phyloP scores from a whole-genome alignment of 1,140 invertebrate species.

The Radopholus similis region DNA sequence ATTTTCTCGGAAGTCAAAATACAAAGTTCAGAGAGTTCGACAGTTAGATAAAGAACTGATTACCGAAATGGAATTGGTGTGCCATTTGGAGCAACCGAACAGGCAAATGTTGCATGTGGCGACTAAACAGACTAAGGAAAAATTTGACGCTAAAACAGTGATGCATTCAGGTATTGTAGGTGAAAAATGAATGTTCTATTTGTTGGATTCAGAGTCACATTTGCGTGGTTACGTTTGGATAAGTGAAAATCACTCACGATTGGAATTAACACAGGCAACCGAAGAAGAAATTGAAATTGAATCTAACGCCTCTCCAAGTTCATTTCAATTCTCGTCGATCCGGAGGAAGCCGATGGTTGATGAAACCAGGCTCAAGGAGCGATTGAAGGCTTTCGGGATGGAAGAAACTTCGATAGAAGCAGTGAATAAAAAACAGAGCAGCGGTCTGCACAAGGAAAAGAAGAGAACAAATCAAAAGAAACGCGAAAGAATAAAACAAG shows the following conservation, averaged over 20 bases:
- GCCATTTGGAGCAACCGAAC: slow-evolving; percentile 12
- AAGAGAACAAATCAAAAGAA: slow-evolving; percentile 1
- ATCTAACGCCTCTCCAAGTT: not conserved
- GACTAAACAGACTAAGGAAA: slow-evolving; percentile 6
- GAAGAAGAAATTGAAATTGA: slow-evolving; percentile 2
- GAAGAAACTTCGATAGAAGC: not conserved
- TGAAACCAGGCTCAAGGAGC: slow-evolving; percentile 15
- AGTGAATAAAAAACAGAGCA: not conserved
- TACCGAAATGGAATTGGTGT: slow-evolving; percentile 2
- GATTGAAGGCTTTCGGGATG: slow-evolving; percentile 19
- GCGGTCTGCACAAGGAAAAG: too few species aligned
- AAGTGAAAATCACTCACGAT: not conserved
- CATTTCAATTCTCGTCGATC: slow-evolving; percentile 9
- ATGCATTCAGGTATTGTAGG: not conserved
- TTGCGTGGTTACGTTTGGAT: slow-evolving; percentile 9
- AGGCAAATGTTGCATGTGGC: slow-evolving; percentile 23
- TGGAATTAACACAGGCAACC: not conserved
- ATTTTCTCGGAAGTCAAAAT: slow-evolving; percentile 27
- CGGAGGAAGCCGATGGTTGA: slow-evolving; percentile 18
- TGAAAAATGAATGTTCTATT: not conserved
- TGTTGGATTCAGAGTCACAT: not conserved
- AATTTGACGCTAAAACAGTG: not conserved
- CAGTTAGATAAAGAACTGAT: not conserved
- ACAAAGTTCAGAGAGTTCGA: not conserved
- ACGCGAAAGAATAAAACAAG: slow-evolving; percentile 2